Base-by-base conservation (phyloP, 2,888 invertebrate species). In the Drosophila paucipuncta region DNA sequence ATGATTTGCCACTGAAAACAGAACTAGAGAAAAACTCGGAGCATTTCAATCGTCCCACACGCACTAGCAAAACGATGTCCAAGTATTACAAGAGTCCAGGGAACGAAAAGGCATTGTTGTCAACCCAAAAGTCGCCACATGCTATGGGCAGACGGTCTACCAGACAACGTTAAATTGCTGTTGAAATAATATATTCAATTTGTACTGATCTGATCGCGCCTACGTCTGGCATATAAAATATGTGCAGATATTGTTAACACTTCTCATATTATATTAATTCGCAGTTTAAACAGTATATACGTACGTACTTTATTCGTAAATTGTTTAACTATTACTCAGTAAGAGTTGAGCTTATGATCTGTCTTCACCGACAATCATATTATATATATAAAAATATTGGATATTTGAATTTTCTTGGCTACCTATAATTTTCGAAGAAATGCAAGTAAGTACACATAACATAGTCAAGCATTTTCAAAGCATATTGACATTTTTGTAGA, bases 1-100 rank as follows among this genome's bases (percentile, higher is more conserved):
- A 88, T 65, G 91, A 89, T 33, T 63, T 89, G 57, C 87, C 87
- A 18, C 58, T 87, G n/a, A 87, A 84, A 73, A 30, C 68, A 1
- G 87, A 87, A n/a, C 39, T 49, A 7, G 89, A 89, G 22, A 87
- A 77, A 50, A 64, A 59, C 7, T 13, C 41, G 1, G 78, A 76
- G 22, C 47, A 68, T 30, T 58, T 69, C 35, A 77, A 77, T 63
- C 92, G 92, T n/a, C 92, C 92, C 9, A 81, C 91, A n/a, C 86
- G 92, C 37, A 85, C 87, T 53, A 92, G 93, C 76, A 92, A 92
- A 78, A 92, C 92, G 1, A 73, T 91, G 68, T 92, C 93, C 4
- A 92, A 92, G 77, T 93, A 93, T 80, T 93, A 93, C 68, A 92
- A 93, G 57, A 88, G 90, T 39, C 92, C 92, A 9, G 59, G 52